Evolutionary conservation across 2,113 vertebrate genomes (phyloP), one percentile per base, ranked within the genome.

Genomic region (Gila orcuttii): DNA sequence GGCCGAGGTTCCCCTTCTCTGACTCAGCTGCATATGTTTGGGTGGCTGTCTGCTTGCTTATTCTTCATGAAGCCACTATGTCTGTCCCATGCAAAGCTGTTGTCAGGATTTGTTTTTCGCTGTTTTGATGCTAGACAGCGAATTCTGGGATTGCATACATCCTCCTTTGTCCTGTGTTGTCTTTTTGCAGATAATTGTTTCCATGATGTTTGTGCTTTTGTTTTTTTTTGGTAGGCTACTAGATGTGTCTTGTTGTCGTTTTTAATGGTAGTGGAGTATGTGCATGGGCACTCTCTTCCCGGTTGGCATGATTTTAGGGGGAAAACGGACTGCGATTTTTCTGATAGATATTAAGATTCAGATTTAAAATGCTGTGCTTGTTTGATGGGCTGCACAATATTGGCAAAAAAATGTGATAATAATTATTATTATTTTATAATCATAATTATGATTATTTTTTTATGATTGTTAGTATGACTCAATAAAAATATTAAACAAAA

Each of bases 11-110:
- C 33, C 75, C 21, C 17, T 31, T 25, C 28, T 76, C 55, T 88
- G 77, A 84, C 71, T 85, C 60, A 42, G 85, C 71, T 78, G 36
- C 33, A 11, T 87, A 6, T 79, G 73, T 87, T 66, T 79, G 83
- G 80, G 59, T 83, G 86, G 55, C 10, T 6, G 85, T 60, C 77
- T 73, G 64, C 12, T 71, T 28, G 23, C 21, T 31, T 74, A 57
- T 31, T 66, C 17, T 68, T 82, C 79, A 59, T 36, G 25, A 83
- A 55, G 45, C 28, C 47, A 83, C 28, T 71, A 36, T 71, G 66
- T 83, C 31, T 33, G 23, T 64, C 57, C 42, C 31, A 25, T 68
- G 28, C 2, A 47, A 80, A 76, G 73, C 45, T 64, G 59, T 80
- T 45, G 52, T 76, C 21, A 17, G 75, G 31, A 50, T 47, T 33